phyloP scores from a whole-genome alignment of 23 tunicate species.

The Oikopleura dioica region DNA sequence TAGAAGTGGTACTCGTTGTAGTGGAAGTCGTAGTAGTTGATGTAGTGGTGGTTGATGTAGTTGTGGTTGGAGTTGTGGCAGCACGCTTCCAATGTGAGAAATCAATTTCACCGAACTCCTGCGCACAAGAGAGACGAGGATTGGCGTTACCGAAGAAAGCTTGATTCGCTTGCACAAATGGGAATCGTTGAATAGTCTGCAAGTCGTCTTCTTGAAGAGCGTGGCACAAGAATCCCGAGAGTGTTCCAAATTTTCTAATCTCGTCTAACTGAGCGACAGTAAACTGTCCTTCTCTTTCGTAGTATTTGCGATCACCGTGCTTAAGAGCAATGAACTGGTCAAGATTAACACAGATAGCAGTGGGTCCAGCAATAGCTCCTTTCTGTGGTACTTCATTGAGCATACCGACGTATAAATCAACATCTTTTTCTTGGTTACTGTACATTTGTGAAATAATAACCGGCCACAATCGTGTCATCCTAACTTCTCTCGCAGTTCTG shows the following conservation, averaged over 20 bases:
- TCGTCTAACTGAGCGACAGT: neutral
- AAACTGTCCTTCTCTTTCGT: neutral
- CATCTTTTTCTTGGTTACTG: neutral
- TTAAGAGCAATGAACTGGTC: conserved; percentile 7
- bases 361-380: neutral
- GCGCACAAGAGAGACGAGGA: neutral
- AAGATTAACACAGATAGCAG: neutral
- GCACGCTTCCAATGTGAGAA: neutral
- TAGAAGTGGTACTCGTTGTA: neutral
- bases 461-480: too few relatives aligned
- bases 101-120: neutral
- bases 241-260: neutral
- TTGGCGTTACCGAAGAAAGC: neutral
- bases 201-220: neutral
- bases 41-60: too few relatives aligned
- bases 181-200: neutral
- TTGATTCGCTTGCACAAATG: neutral
- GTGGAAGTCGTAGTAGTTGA: too few relatives aligned
- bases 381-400: neutral
- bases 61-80: too few relatives aligned
- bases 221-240: neutral
- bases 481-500: too few relatives aligned
- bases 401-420: conserved; percentile 9
- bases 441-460: too few relatives aligned
- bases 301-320: neutral